Evolutionary conservation across 2,888 invertebrate genomes (phyloP).

Genomic region (Plagodis dolabraria): DNA sequence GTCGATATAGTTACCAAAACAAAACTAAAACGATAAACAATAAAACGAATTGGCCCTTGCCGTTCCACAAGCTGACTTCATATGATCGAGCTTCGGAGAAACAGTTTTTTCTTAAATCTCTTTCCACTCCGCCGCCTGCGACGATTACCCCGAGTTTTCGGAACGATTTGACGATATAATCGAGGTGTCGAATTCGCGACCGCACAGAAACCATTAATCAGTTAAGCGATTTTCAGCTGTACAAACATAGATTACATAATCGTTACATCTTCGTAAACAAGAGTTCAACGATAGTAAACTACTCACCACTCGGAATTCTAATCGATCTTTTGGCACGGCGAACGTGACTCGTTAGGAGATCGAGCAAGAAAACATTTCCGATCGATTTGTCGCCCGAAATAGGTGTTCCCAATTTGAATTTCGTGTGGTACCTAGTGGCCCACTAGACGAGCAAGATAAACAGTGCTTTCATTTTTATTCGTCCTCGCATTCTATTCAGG

Average conservation of each 20-base stretch:
- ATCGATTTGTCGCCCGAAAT: slow-evolving; percentile 32
- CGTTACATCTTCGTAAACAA: slow-evolving; percentile 29
- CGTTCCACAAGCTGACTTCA: slow-evolving; percentile 35
- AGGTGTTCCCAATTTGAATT: slow-evolving; percentile 34
- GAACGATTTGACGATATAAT: slow-evolving; percentile 48
- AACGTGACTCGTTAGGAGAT: slow-evolving; percentile 10
- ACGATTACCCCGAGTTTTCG: slow-evolving; percentile 52
- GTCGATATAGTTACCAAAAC: slow-evolving; percentile 54
- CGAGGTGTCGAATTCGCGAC: slow-evolving; percentile 43
- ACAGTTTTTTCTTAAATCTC: slow-evolving; percentile 50
- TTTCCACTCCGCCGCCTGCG: slow-evolving; percentile 56
- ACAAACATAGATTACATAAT: slow-evolving; percentile 22
- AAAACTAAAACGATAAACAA: slow-evolving; percentile 24
- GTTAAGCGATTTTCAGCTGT: slow-evolving; percentile 47
- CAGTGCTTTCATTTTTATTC: slow-evolving; percentile 82
- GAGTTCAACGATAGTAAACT: slow-evolving; percentile 54
- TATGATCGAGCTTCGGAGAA: slow-evolving; percentile 55
- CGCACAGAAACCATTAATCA: slow-evolving; percentile 39
- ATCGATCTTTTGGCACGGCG: slow-evolving; percentile 25
- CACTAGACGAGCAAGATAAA: slow-evolving; percentile 52
- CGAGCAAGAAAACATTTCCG: slow-evolving; percentile 15
- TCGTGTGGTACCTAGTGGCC: slow-evolving; percentile 40
- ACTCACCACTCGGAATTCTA: slow-evolving; percentile 61
- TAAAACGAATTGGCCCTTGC: slow-evolving; percentile 18
- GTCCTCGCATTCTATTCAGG: slow-evolving; percentile 82